Percentiles rank a stretch among this genome's conserved stretches.
Conservation (phyloP, 1,140 invertebrate genomes). For the Zaprionus taronus region DNA sequence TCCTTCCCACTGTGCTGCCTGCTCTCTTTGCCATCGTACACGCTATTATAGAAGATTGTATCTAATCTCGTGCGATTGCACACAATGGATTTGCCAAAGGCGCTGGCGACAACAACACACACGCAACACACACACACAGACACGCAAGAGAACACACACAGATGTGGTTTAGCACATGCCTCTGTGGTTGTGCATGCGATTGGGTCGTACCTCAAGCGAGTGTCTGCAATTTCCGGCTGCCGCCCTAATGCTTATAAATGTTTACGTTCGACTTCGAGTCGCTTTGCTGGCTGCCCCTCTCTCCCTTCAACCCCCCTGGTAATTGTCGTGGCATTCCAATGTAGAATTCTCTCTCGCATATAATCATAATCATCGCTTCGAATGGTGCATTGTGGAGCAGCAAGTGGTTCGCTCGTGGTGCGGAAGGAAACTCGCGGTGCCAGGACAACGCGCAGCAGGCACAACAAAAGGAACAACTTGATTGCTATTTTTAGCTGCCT, state of each 20-base stretch:
- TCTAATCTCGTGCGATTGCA: constrained; percentile 81
- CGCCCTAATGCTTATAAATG: constrained; percentile 76
- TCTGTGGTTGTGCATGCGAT: constrained; percentile 15
- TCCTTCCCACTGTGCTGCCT: not conserved
- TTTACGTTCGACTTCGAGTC: constrained; percentile 33
- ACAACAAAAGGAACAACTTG: constrained; percentile 33
- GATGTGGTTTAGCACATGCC: constrained; percentile 13
- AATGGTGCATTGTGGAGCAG: constrained; percentile 29
- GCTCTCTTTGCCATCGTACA: constrained; percentile 31
- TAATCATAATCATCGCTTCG: constrained; percentile 39
- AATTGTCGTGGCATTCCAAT: constrained; percentile 68
- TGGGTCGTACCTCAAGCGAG: constrained; percentile 24
- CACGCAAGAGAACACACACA: not conserved
- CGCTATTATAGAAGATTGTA: constrained; percentile 80
- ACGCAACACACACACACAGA: not conserved
- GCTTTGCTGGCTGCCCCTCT: not conserved
- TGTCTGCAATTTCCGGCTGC: constrained; percentile 74
- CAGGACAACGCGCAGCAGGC: constrained; percentile 9
- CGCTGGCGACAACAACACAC: constrained; percentile 50
- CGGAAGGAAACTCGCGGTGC: too few relatives aligned
- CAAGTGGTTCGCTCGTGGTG: not conserved
- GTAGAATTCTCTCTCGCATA: constrained; percentile 66
- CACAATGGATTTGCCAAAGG: constrained; percentile 80
- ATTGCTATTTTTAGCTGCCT: constrained; percentile 67
- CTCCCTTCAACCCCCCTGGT: constrained; percentile 10